A percentile compares a stretch with the other conserved stretches of the same genome.
These are phyloP conservation scores for Cosmia trapezina DNA, from an alignment of 2,888 invertebrate genomes.

Conservation along the genomic window DNA sequence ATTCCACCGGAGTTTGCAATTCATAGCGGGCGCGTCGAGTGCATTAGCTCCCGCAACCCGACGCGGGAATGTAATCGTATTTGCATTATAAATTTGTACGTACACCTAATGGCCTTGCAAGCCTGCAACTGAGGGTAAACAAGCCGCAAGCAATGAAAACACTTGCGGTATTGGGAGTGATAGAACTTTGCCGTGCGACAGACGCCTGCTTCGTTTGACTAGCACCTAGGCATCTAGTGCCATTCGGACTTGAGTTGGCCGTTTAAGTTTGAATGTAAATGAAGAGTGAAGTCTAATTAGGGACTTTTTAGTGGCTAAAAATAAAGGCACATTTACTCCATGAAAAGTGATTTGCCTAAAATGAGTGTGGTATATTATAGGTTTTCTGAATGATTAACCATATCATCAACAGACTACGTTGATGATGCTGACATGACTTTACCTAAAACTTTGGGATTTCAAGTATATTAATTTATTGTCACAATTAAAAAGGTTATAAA, in stretches of 20 bases:
- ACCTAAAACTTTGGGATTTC: neutral
- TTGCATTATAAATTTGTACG: conserved; percentile 90
- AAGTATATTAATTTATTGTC: neutral
- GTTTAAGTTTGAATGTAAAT: conserved; percentile 16
- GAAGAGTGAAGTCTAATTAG: neutral
- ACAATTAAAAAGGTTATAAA: neutral
- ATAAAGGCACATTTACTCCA: neutral
- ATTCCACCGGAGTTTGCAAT: conserved; percentile 84
- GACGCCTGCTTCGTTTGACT: conserved; percentile 43
- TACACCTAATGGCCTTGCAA: conserved; percentile 85
- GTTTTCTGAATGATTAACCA: neutral
- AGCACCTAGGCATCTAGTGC: neutral
- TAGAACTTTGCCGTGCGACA: conserved; percentile 56
- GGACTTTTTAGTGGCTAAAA: neutral
- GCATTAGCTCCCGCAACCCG: conserved; percentile 83
- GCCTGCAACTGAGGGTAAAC: conserved; percentile 81
- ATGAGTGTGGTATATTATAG: neutral
- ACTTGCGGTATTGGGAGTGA: conserved; percentile 66
- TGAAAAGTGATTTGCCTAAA: neutral
- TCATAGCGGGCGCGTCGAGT: conserved; percentile 82
- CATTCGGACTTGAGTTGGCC: conserved; percentile 1
- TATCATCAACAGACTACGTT: neutral
- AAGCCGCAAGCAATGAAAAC: conserved; percentile 68
- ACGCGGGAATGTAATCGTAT: conserved; percentile 87
- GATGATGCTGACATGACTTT: neutral